A percentile compares a stretch with the other conserved stretches of the same genome.
These are phyloP conservation scores for Lysiphlebus fabarum DNA, from an alignment of 1,140 invertebrate species.

Conservation along the genomic window DNA sequence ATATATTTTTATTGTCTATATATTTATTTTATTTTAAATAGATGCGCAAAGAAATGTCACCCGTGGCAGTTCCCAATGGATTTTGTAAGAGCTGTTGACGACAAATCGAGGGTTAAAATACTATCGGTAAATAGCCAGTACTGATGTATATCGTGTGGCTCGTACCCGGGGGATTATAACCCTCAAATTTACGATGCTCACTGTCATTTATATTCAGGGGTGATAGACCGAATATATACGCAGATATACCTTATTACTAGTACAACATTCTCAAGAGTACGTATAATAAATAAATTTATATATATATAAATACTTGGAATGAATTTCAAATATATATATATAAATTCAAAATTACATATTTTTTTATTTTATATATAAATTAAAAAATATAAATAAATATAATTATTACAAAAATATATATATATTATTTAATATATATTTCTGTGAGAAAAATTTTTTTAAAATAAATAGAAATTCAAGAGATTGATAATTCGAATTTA, in stretches of 20 bases:
- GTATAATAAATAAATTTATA: no score
- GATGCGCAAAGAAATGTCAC: constrained; percentile 21
- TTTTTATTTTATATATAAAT: no score
- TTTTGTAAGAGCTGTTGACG: constrained; percentile 50
- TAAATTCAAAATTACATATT: no score
- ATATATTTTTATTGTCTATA: no score
- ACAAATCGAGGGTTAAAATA: constrained; percentile 59
- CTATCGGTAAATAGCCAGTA: constrained; percentile 52
- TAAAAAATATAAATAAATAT: no score
- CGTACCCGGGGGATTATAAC: constrained; percentile 48
- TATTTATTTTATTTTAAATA: background rate
- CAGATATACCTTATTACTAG: background rate
- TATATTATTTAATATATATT: no score
- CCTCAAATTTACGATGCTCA: constrained; percentile 44
- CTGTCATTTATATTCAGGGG: constrained; percentile 10
- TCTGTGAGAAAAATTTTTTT: no score
- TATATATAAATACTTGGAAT: no score
- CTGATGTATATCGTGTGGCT: constrained; percentile 40
- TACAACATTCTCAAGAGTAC: background rate
- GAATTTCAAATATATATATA: no score
- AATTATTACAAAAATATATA: no score
- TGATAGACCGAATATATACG: constrained; percentile 8
- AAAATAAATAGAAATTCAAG: background rate
- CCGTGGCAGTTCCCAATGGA: constrained; percentile 47
- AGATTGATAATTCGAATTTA: constrained; percentile 21